Conservation (phyloP, 2,888 invertebrate genomes). For the Lypha dubia region DNA sequence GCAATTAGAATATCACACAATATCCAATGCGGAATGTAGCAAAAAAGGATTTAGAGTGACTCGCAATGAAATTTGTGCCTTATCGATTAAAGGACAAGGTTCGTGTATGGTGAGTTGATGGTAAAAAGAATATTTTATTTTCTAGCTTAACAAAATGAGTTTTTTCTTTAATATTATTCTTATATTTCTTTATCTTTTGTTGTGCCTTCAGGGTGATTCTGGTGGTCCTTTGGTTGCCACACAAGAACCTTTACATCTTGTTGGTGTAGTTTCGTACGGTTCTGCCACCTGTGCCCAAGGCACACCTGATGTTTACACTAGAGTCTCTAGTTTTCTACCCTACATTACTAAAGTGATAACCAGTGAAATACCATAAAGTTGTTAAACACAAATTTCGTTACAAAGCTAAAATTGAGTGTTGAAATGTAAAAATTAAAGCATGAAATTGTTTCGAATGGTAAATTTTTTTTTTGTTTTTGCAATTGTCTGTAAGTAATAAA, state of each 20-base stretch:
- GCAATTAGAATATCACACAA: conserved; percentile 79
- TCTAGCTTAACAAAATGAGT: background rate
- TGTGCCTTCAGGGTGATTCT: conserved; percentile 80
- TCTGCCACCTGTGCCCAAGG: conserved; percentile 79
- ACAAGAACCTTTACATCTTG: conserved; percentile 75
- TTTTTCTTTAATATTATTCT: background rate
- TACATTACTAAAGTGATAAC: conserved; percentile 79
- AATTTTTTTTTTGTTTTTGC: conserved; percentile 3
- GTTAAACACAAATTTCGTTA: conserved; percentile 61
- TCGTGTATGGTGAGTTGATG: conserved; percentile 80
- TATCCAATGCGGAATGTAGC: conserved; percentile 80
- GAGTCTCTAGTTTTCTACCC: conserved; percentile 80
- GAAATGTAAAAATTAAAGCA: conserved; percentile 72
- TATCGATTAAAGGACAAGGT: conserved; percentile 77
- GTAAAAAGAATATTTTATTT: background rate
- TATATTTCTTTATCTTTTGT: background rate
- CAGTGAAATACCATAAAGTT: conserved; percentile 74
- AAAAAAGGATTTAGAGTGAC: conserved; percentile 79
- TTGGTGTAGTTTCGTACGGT: conserved; percentile 83
- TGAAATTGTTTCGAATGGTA: conserved; percentile 71
- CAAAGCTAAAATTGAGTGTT: conserved; percentile 29
- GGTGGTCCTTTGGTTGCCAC: conserved; percentile 82
- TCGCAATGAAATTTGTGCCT: conserved; percentile 80
- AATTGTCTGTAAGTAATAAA: background rate
- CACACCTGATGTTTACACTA: conserved; percentile 82